Evolutionary conservation across 2,113 vertebrate species (phyloP).

Genomic region (Gasterosteus nipponicus): DNA sequence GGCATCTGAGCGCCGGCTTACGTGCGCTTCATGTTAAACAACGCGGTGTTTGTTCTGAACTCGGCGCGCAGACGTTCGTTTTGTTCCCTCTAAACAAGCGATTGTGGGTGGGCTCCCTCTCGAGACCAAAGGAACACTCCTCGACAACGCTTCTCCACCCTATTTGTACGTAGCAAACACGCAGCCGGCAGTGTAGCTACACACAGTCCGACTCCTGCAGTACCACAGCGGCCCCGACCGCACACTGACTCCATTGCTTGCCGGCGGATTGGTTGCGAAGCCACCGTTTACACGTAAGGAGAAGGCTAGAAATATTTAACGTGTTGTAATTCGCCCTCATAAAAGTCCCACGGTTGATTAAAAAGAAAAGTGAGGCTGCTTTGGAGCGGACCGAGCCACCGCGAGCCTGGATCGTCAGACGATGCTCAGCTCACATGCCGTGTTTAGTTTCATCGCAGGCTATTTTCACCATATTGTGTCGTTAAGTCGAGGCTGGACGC

Average conservation of each 20-base stretch:
- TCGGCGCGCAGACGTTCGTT: neutral
- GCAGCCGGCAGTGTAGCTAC: neutral
- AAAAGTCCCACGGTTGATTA: neutral
- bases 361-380: neutral
- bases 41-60: constrained; percentile 2
- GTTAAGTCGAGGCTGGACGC: neutral
- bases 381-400: neutral
- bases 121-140: neutral
- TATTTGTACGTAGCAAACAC: neutral
- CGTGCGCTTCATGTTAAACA: constrained; percentile 9
- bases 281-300: neutral
- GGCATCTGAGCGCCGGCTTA: neutral
- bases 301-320: neutral
- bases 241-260: neutral
- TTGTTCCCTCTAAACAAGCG: neutral
- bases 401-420: neutral
- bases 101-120: neutral
- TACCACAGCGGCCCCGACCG: neutral
- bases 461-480: constrained; percentile 12
- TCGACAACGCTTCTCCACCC: neutral
- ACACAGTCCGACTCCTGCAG: neutral
- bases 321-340: neutral
- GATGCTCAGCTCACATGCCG: neutral
- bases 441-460: neutral
- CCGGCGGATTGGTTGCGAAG: neutral